These are phyloP conservation scores for Zaprionus gabonicus DNA, from an alignment of 1,140 invertebrate species.

Conservation along the genomic window DNA sequence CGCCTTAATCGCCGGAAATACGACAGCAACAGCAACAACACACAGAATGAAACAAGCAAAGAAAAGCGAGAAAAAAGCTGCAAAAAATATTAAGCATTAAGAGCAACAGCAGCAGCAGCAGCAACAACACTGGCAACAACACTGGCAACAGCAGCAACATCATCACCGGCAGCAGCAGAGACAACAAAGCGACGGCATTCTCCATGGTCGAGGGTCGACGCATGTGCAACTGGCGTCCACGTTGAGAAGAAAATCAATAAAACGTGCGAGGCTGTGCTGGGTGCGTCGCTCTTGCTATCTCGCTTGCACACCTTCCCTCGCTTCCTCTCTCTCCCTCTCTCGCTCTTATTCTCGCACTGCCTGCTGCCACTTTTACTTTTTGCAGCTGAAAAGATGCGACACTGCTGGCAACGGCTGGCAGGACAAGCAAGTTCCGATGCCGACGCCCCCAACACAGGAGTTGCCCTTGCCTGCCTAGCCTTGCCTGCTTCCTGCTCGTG, in stretches of 20 bases:
- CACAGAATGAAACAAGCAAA: conserved; percentile 21
- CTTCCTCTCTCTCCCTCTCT: neutral
- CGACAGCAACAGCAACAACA: conserved; percentile 36
- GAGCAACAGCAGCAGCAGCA: conserved; percentile 3
- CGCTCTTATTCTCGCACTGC: conserved; percentile 14
- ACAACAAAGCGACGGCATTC: conserved; percentile 28
- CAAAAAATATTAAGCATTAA: conserved; percentile 18
- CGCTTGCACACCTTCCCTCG: neutral
- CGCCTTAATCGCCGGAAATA: conserved; percentile 78
- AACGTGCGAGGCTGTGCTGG: conserved; percentile 71
- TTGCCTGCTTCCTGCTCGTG: conserved; percentile 8
- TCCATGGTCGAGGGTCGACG: conserved; percentile 65
- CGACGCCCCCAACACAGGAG: conserved; percentile 19
- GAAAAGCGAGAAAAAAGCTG: conserved; percentile 7
- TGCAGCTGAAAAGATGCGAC: conserved; percentile 45
- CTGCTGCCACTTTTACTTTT: conserved; percentile 77
- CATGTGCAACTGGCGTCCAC: conserved; percentile 72
- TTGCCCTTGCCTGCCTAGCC: neutral
- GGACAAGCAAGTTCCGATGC: conserved; percentile 73
- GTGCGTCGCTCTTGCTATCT: conserved; percentile 6
- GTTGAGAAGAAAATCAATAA: conserved; percentile 76
- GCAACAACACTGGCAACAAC: neutral
- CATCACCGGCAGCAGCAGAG: conserved; percentile 11
- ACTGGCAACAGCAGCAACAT: conserved; percentile 1
- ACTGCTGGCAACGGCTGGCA: conserved; percentile 67